phyloP scores from a whole-genome alignment of 1,140 invertebrate genomes.

The Stegodyphus mimosarum region DNA sequence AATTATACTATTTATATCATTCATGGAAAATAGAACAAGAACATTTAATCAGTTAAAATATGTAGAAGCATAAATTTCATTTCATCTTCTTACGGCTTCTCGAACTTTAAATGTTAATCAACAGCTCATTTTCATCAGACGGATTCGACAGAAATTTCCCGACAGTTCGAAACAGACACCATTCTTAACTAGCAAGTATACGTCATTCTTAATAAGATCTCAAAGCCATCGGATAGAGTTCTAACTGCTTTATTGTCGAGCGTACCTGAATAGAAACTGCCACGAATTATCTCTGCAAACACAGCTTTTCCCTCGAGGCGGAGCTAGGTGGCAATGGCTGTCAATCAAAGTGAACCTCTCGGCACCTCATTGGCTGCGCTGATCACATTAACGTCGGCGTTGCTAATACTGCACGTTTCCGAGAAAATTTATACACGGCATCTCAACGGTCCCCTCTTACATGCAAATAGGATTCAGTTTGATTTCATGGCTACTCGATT shows the following conservation, averaged over 20 bases:
- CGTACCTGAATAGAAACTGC: slow-evolving; percentile 16
- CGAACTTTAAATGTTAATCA: too few species aligned
- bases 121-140: too few species aligned
- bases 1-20: too few species aligned
- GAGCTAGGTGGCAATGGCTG: neutral
- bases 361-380: slow-evolving; percentile 21
- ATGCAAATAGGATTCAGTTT: slow-evolving; percentile 26
- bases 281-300: slow-evolving; percentile 21
- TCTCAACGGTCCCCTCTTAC: slow-evolving; percentile 7
- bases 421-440: slow-evolving; percentile 12
- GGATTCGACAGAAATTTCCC: too few species aligned
- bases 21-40: too few species aligned
- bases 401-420: neutral
- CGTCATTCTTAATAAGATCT: slow-evolving; percentile 14
- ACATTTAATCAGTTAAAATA: too few species aligned
- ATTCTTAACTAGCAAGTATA: neutral
- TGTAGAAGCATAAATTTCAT: too few species aligned
- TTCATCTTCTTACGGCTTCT: too few species aligned
- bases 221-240: slow-evolving; percentile 12
- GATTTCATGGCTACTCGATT: neutral
- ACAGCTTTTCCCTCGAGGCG: slow-evolving; percentile 15
- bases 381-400: slow-evolving; percentile 14
- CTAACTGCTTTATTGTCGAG: slow-evolving; percentile 22
- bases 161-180: neutral
- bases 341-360: slow-evolving; percentile 9